Evolutionary conservation across 2,888 invertebrate species (phyloP).

Genomic region (Habrosyne pyritoides): DNA sequence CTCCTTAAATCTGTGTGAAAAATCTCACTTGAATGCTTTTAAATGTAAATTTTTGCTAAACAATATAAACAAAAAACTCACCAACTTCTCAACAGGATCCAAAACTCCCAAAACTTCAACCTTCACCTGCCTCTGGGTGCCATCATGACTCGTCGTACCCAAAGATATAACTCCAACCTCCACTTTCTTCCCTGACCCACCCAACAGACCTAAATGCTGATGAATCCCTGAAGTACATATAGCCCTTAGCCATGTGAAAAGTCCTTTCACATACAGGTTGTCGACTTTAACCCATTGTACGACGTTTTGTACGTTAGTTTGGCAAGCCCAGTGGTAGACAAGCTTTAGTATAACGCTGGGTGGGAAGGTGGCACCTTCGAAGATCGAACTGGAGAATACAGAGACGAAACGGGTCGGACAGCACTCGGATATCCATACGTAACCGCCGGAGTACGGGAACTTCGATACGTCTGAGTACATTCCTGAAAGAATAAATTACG

Average conservation of each 20-base stretch:
- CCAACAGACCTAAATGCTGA: conserved; percentile 88
- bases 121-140: conserved; percentile 90
- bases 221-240: conserved; percentile 92
- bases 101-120: conserved; percentile 94
- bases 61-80: conserved; percentile 37
- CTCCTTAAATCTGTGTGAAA: no score
- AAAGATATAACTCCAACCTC: conserved; percentile 94
- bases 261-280: conserved; percentile 81
- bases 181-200: conserved; percentile 88
- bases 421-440: conserved; percentile 95
- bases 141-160: conserved; percentile 92
- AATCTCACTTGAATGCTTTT: no score
- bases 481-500: conserved; percentile 67
- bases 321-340: conserved; percentile 96
- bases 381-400: conserved; percentile 93
- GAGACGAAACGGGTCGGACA: conserved; percentile 93
- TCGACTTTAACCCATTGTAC: conserved; percentile 93
- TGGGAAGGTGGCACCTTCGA: conserved; percentile 93
- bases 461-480: conserved; percentile 94
- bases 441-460: conserved; percentile 94
- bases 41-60: neutral
- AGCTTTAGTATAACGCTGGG: conserved; percentile 92
- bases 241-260: conserved; percentile 86
- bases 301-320: conserved; percentile 94
- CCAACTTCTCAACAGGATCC: conserved; percentile 88